Base-by-base conservation (phyloP, 2,797 vertebrate species). In the Enteromius paludinosus region DNA sequence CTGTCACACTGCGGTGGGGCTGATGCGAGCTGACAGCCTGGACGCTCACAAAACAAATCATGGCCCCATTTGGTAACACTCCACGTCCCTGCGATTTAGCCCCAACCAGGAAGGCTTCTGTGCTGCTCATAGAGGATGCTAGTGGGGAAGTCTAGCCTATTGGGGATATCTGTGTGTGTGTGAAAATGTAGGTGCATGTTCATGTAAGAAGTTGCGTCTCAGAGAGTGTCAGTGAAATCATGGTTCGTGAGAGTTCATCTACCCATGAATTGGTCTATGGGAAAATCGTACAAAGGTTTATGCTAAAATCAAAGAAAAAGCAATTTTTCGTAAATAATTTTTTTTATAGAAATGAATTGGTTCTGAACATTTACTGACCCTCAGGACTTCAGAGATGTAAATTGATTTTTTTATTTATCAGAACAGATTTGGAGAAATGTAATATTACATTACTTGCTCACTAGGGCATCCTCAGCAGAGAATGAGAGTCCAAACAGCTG, bases 21-120 rank as follows among this genome's bases (percentile, higher is more conserved):
- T 91, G 88, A 93, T 84, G 87, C 86, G 88, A 93, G 88, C 90
- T 92, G 94, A 95, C 93, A 95, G 94, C 89, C 88, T 89, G 90
- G 90, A 91, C 89, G 90, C 90, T 92, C 91, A 90, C 91, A 93
- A 95, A 95, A 94, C 91, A 94, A 94, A 94, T 93, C 92, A 93
- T 90, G 86, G 89, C 90, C 91, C 90, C 89, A 86, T 94, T 91
- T 89, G 90, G 90, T 92, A 94, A 94, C 92, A 93, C 92, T 90
- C 88, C 54, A 90, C 88, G 89, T 93, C 93, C 92, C 84, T 83
- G 66, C 87, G 89, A 95, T 92, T 94, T 92, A 91, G 90, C 88
- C 86, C 87, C 88, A 83, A 78, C 89, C 72, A 62, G 28, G 43
- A 23, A 3, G 14, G n/a, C 33, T 66, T 64, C 45, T 71, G 41